Conservation (phyloP, 2,797 vertebrate genomes). For the Perodicticus potto region DNA sequence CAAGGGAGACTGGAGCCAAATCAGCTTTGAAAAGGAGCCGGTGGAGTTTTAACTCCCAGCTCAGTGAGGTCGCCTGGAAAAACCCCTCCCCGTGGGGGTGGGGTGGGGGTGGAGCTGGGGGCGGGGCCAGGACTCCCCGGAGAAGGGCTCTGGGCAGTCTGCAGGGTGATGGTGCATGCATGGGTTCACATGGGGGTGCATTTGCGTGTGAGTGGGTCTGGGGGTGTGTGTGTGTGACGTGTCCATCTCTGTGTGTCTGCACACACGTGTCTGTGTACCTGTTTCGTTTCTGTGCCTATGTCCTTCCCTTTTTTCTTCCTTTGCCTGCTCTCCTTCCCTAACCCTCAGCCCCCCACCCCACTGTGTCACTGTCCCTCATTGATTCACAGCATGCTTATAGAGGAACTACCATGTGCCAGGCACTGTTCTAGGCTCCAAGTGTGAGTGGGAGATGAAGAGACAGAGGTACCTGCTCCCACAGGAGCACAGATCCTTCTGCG, state of each 20-base stretch:
- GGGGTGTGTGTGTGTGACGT: fast-evolving
- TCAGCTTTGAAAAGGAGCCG: conserved; percentile 52
- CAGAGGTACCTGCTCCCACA: background rate
- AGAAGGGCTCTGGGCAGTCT: background rate
- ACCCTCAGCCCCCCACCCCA: too few species aligned
- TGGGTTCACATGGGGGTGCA: background rate
- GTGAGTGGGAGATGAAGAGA: background rate
- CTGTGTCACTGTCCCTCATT: background rate
- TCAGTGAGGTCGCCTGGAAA: background rate
- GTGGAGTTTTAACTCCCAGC: background rate
- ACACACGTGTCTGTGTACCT: background rate
- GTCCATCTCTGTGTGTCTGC: background rate
- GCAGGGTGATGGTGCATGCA: fast-evolving
- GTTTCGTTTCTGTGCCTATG: fast-evolving
- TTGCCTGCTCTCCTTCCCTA: background rate
- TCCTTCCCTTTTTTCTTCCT: background rate
- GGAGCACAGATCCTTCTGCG: background rate
- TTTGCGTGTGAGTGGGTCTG: too few species aligned
- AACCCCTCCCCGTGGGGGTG: background rate
- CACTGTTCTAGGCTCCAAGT: background rate
- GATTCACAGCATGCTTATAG: background rate
- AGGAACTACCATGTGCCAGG: background rate
- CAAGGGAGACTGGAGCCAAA: conserved; percentile 5
- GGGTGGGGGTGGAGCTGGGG: background rate
- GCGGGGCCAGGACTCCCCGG: fast-evolving